These are phyloP conservation scores for Cremastinae sp. DNA, from an alignment of 2,888 invertebrate species.

Conservation along the genomic window DNA sequence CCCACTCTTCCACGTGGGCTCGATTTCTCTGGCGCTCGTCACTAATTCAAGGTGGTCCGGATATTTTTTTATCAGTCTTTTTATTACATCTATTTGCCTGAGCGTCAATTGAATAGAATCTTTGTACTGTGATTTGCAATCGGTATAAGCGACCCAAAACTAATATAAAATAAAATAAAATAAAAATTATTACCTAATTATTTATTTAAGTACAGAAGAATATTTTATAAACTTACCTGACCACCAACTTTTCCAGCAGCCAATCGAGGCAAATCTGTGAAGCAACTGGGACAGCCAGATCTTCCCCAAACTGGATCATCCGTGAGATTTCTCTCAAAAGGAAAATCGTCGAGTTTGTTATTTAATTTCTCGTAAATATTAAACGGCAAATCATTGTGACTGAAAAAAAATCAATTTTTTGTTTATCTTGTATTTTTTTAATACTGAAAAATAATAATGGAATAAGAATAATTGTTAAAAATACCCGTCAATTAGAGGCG, in stretches of 20 bases:
- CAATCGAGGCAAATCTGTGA: constrained; percentile 82
- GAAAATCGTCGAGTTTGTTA: constrained; percentile 78
- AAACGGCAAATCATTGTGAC: constrained; percentile 81
- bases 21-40: constrained; percentile 76
- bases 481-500: constrained; percentile 78
- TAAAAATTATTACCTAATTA: not conserved
- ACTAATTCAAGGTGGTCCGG: constrained; percentile 78
- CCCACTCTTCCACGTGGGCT: constrained; percentile 73
- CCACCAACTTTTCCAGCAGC: constrained; percentile 82
- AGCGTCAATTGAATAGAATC: constrained; percentile 83
- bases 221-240: constrained; percentile 78
- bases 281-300: constrained; percentile 74
- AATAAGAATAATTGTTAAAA: constrained; percentile 6
- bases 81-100: constrained; percentile 84
- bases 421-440: not conserved
- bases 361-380: constrained; percentile 77
- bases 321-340: constrained; percentile 78
- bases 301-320: constrained; percentile 79
- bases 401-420: constrained; percentile 61
- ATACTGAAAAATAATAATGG: not conserved
- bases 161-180: constrained; percentile 73
- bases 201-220: not conserved
- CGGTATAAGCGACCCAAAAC: constrained; percentile 84
- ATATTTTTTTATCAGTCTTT: constrained; percentile 80
- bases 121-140: constrained; percentile 81